A percentile compares a stretch with the other conserved stretches of the same genome.
phyloP scores from a whole-genome alignment of 2,113 vertebrate genomes.

The Muscicapa adusta region DNA sequence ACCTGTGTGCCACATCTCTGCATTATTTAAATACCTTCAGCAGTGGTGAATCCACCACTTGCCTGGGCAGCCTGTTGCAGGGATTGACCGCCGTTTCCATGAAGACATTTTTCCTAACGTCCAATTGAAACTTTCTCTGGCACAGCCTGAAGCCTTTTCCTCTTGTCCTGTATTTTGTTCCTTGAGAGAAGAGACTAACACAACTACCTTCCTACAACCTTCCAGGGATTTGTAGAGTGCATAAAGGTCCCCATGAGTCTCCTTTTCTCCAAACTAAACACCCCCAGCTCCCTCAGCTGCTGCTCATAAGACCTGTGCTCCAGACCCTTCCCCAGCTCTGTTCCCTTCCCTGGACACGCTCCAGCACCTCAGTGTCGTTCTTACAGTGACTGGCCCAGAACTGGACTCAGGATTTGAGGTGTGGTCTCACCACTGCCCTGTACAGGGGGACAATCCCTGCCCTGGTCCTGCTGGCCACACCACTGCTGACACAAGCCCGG shows the following conservation, averaged over 20 bases:
- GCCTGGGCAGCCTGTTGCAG: neutral
- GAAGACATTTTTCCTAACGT: neutral
- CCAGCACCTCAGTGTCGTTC: neutral
- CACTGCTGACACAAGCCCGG: neutral
- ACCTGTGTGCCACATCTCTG: neutral
- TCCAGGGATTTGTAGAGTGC: neutral
- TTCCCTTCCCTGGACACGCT: accelerated
- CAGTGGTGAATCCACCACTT: neutral
- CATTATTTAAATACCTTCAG: neutral
- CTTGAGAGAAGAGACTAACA: neutral
- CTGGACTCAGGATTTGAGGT: neutral
- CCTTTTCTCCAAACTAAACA: neutral
- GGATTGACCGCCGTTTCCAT: neutral
- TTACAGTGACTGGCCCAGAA: accelerated
- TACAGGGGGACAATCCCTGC: accelerated
- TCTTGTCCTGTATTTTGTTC: neutral
- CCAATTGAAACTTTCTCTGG: neutral
- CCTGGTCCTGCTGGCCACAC: neutral
- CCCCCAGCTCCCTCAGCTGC: neutral
- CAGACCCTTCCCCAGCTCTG: neutral
- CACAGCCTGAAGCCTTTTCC: neutral
- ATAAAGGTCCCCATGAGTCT: neutral
- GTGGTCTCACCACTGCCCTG: neutral
- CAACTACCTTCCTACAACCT: neutral
- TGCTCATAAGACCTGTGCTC: neutral